A percentile compares a stretch with the other conserved stretches of the same genome.
These are phyloP conservation scores for Caenorhabditis briggsae DNA, from an alignment of 1,140 invertebrate genomes.

Conservation along the genomic window DNA sequence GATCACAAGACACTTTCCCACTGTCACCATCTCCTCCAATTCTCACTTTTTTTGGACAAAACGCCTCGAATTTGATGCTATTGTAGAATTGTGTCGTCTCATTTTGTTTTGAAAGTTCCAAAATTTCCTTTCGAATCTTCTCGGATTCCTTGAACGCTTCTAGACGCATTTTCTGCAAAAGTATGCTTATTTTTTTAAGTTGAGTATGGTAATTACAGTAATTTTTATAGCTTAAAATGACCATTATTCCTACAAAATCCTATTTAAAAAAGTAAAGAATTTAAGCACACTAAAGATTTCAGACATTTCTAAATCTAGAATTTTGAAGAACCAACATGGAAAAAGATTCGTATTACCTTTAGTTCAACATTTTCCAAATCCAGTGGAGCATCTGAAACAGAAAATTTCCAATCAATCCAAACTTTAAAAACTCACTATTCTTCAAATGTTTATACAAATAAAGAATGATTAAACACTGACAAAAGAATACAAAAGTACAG, in stretches of 20 bases:
- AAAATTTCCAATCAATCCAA: neutral
- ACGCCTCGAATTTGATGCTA: neutral
- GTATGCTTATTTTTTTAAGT: too few relatives aligned
- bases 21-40: constrained; percentile 19
- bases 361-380: neutral
- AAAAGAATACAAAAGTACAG: constrained; percentile 4
- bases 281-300: neutral
- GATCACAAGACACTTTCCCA: constrained; percentile 34
- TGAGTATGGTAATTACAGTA: too few relatives aligned
- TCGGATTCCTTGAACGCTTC: neutral
- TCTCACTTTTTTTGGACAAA: constrained; percentile 28
- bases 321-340: too few relatives aligned
- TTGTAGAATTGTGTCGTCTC: constrained; percentile 6
- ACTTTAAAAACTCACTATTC: neutral
- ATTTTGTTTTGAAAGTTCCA: constrained; percentile 21
- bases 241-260: too few relatives aligned
- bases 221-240: too few relatives aligned
- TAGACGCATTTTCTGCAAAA: neutral
- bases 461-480: neutral
- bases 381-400: neutral
- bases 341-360: neutral
- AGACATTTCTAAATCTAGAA: too few relatives aligned
- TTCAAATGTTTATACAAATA: constrained; percentile 6
- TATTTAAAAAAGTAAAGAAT: too few relatives aligned
- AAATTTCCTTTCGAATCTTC: neutral